Conservation (phyloP, 2,113 vertebrate species). For the Protobothrops mucrosquamatus region DNA sequence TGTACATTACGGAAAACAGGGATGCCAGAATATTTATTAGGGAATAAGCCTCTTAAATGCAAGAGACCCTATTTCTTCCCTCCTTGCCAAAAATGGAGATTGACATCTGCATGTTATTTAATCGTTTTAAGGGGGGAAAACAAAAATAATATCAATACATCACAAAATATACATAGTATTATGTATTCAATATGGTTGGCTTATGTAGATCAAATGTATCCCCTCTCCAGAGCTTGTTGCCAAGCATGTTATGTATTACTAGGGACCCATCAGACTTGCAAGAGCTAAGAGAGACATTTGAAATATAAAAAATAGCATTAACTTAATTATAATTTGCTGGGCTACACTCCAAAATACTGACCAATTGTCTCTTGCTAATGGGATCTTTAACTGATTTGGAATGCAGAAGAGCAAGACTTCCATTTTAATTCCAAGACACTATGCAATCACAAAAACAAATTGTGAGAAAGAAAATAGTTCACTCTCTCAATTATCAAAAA, state of each 20-base stretch:
- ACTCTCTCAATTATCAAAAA: background rate
- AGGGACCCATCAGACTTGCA: background rate
- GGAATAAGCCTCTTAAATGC: background rate
- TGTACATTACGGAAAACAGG: background rate
- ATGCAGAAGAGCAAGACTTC: background rate
- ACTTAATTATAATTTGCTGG: background rate
- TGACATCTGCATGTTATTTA: background rate
- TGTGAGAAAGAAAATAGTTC: background rate
- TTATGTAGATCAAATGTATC: background rate
- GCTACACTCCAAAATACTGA: background rate
- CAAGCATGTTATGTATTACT: background rate
- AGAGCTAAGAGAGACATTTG: background rate
- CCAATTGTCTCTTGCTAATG: background rate
- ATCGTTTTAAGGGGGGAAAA: background rate
- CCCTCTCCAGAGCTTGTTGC: background rate
- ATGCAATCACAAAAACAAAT: background rate
- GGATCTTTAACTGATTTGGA: background rate
- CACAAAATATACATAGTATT: too few species aligned
- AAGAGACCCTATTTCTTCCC: background rate
- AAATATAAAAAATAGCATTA: slow-evolving; percentile 3
- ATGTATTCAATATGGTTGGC: background rate
- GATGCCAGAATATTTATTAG: background rate
- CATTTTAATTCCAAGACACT: background rate
- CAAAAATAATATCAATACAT: background rate
- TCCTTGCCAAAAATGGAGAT: background rate